Conservation (phyloP, 2,113 vertebrate genomes). For the Chamaea fasciata region DNA sequence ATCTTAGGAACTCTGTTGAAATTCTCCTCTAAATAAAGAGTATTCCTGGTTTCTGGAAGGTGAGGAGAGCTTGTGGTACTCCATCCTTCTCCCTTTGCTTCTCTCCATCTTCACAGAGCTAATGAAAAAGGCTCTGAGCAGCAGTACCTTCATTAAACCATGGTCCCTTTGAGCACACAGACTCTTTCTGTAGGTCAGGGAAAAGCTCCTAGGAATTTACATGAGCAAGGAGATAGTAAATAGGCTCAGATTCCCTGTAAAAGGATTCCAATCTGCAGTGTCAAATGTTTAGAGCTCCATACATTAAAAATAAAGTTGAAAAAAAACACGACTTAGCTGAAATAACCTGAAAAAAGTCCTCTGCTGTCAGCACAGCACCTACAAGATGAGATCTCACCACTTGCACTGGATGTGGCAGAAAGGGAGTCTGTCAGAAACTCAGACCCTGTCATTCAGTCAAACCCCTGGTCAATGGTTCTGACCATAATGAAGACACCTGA, state of each 20-base stretch:
- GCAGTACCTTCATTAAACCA: neutral
- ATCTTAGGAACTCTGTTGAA: neutral
- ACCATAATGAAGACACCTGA: neutral
- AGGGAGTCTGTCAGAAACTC: neutral
- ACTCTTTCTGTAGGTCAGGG: neutral
- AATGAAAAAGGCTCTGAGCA: neutral
- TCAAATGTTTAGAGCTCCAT: neutral
- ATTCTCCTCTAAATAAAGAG: neutral
- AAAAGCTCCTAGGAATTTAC: neutral
- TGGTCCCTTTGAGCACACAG: neutral
- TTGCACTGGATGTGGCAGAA: neutral
- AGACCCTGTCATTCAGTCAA: neutral
- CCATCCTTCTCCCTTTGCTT: neutral
- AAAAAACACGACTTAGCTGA: neutral
- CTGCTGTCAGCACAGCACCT: neutral
- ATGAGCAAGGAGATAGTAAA: neutral
- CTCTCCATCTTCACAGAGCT: neutral
- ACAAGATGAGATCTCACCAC: neutral
- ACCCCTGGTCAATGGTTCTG: neutral
- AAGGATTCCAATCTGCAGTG: neutral
- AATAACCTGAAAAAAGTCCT: neutral
- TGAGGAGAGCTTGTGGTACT: neutral
- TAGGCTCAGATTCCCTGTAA: neutral
- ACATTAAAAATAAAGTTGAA: neutral
- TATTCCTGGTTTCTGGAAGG: conserved; percentile 24